phyloP scores from a whole-genome alignment of 2,797 vertebrate genomes.

The Scleropages formosus region DNA sequence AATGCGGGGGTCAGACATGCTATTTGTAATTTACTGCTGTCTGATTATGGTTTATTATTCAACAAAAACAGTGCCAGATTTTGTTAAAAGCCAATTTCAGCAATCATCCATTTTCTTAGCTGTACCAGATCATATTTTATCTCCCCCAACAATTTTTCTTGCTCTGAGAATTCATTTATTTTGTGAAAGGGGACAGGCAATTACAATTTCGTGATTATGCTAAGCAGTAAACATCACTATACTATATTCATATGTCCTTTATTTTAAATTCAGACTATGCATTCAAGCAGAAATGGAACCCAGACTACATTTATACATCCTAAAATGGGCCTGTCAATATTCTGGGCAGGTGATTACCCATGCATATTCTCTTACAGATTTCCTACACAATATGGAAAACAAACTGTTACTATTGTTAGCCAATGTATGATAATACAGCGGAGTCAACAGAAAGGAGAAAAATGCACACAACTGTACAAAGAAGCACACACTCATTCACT shows the following conservation, averaged over 20 bases:
- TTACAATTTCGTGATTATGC: slow-evolving; percentile 57
- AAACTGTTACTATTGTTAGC: slow-evolving; percentile 31
- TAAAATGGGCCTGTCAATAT: slow-evolving; percentile 40
- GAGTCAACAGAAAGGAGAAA: slow-evolving; percentile 9
- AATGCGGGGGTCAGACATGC: slow-evolving; percentile 50
- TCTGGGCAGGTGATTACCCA: slow-evolving; percentile 36
- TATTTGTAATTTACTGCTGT: slow-evolving; percentile 48
- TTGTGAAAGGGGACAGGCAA: slow-evolving; percentile 50
- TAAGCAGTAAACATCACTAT: slow-evolving; percentile 45
- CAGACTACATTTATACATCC: slow-evolving; percentile 45
- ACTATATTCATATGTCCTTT: slow-evolving; percentile 34
- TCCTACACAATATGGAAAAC: slow-evolving; percentile 15
- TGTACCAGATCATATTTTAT: slow-evolving; percentile 49
- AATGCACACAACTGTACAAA: not conserved
- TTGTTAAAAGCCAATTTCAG: slow-evolving; percentile 43
- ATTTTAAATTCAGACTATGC: slow-evolving; percentile 27
- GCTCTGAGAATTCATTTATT: slow-evolving; percentile 53
- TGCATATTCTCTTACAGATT: slow-evolving; percentile 31
- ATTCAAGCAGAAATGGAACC: slow-evolving; percentile 21
- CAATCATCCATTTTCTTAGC: slow-evolving; percentile 58
- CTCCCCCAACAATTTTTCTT: slow-evolving; percentile 43
- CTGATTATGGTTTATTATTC: slow-evolving; percentile 55
- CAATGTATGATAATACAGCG: not conserved
- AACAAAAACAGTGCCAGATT: slow-evolving; percentile 45
- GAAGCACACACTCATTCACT: not conserved